These are phyloP conservation scores for Zaprionus africanus DNA, from an alignment of 1,140 invertebrate genomes.

Conservation along the genomic window DNA sequence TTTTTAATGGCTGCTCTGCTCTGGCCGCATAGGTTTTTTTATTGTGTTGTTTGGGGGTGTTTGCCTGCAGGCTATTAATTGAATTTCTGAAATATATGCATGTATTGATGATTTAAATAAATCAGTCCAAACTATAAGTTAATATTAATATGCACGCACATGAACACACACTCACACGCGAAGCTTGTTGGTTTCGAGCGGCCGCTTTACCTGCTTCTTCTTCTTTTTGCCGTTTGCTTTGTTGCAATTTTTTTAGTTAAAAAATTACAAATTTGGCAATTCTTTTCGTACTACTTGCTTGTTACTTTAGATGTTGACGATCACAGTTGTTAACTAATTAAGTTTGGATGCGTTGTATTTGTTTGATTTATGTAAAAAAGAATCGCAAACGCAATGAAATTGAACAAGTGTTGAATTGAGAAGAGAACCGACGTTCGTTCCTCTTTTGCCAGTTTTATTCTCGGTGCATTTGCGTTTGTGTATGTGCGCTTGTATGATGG, in stretches of 20 bases:
- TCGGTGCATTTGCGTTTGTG: slow-evolving; percentile 53
- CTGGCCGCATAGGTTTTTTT: slow-evolving; percentile 16
- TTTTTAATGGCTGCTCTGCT: slow-evolving; percentile 17
- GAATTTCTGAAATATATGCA: slow-evolving; percentile 51
- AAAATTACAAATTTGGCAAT: slow-evolving; percentile 74
- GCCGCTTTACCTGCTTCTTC: slow-evolving; percentile 62
- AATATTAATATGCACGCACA: slow-evolving; percentile 36
- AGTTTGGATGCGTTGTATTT: slow-evolving; percentile 74
- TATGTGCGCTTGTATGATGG: slow-evolving; percentile 60
- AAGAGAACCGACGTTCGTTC: slow-evolving; percentile 73
- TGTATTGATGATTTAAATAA: slow-evolving; percentile 25
- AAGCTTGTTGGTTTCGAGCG: slow-evolving; percentile 48
- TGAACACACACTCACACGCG: slow-evolving; percentile 43
- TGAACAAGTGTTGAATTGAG: slow-evolving; percentile 83
- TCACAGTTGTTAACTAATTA: slow-evolving; percentile 79
- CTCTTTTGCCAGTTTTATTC: slow-evolving; percentile 68
- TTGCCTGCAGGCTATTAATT: slow-evolving; percentile 24
- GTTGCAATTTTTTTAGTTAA: slow-evolving; percentile 66
- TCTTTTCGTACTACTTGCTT: slow-evolving; percentile 58
- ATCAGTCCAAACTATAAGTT: slow-evolving; percentile 28
- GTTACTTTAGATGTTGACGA: slow-evolving; percentile 69
- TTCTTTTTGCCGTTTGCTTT: slow-evolving; percentile 65
- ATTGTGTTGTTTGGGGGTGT: slow-evolving; percentile 20
- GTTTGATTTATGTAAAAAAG: slow-evolving; percentile 77
- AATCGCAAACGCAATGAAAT: slow-evolving; percentile 83